phyloP scores from a whole-genome alignment of 2,888 invertebrate genomes.

The Drymonia ruficornis region DNA sequence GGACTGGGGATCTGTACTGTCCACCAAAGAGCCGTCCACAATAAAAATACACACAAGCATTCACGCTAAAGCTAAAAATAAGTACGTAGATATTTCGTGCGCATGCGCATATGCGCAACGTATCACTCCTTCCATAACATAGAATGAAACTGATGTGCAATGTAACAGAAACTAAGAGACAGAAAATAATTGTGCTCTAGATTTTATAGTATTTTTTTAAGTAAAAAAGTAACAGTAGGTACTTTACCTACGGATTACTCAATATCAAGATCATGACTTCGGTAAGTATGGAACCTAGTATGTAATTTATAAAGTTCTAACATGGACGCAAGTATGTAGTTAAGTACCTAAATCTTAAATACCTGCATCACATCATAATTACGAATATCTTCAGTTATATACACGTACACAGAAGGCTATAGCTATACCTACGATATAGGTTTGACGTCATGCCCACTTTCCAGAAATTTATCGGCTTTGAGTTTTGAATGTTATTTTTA shows the following conservation, averaged over 20 bases:
- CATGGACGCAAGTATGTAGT: no score
- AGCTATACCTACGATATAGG: no score
- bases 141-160: neutral
- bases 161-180: neutral
- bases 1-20: no score
- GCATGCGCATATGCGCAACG: slow-evolving; percentile 24
- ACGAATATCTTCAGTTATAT: no score
- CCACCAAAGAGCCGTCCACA: slow-evolving; percentile 5
- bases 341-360: no score
- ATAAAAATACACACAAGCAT: slow-evolving; percentile 15
- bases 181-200: no score
- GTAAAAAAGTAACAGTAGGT: neutral
- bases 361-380: no score
- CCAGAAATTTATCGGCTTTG: no score
- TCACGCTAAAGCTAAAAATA: slow-evolving; percentile 4
- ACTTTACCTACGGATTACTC: neutral
- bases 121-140: slow-evolving; percentile 16
- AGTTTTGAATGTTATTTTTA: no score
- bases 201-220: neutral
- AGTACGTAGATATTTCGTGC: slow-evolving; percentile 6
- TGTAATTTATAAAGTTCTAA: no score
- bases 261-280: neutral
- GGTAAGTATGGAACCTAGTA: neutral
- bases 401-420: no score
- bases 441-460: no score